Percentiles rank a stretch among this genome's conserved stretches.
Conservation (phyloP, 2,888 invertebrate species). For the Aphodius granarius region DNA sequence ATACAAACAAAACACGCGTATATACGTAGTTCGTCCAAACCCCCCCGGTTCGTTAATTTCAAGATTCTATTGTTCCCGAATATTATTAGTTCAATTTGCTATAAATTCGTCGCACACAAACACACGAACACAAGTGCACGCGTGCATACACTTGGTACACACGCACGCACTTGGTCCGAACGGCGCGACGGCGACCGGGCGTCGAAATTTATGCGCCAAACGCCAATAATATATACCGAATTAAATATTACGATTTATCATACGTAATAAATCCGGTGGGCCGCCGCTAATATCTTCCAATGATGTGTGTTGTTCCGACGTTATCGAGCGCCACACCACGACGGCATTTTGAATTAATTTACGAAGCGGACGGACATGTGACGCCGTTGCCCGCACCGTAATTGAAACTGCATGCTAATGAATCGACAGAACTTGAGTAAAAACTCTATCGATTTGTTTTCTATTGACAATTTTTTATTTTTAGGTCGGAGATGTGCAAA, state of each 20-base stretch:
- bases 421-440: background rate
- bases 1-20: background rate
- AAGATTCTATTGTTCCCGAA: slow-evolving; percentile 42
- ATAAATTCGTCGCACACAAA: no score
- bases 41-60: slow-evolving; percentile 49
- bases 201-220: slow-evolving; percentile 6
- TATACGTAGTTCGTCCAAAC: background rate
- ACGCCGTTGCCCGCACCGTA: background rate
- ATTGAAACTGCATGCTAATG: background rate
- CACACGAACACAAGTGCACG: no score
- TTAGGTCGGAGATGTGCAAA: background rate
- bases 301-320: slow-evolving; percentile 11
- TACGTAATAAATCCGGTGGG: slow-evolving; percentile 18
- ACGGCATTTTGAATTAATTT: slow-evolving; percentile 14
- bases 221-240: slow-evolving; percentile 24
- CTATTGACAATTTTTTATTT: background rate
- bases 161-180: background rate
- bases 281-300: slow-evolving; percentile 18
- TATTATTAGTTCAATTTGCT: slow-evolving; percentile 30
- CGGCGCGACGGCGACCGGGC: background rate
- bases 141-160: no score
- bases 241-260: slow-evolving; percentile 28
- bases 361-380: background rate
- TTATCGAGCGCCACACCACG: slow-evolving; percentile 11
- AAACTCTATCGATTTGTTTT: background rate